phyloP scores from a whole-genome alignment of 2,888 invertebrate species.

The Amphipoea oculea region DNA sequence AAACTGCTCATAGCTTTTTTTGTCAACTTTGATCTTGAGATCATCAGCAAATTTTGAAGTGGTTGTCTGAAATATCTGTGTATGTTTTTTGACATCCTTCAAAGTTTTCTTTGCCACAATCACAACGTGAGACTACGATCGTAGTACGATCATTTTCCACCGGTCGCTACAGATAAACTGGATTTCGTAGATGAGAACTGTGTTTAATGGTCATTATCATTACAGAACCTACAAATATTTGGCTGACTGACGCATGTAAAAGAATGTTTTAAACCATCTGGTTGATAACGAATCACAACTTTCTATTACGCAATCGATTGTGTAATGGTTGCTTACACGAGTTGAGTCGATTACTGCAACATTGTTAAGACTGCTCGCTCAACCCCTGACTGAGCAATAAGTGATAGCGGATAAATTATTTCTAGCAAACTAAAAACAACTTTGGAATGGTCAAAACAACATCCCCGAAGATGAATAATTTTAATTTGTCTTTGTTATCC shows the following conservation, averaged over 20 bases:
- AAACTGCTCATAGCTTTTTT: not conserved
- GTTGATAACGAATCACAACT: constrained; percentile 73
- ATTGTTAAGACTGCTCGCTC: constrained; percentile 67
- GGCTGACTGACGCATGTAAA: constrained; percentile 50
- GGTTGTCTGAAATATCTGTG: not conserved
- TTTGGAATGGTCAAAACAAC: not conserved
- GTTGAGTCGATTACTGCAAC: constrained; percentile 72
- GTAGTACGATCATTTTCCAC: constrained; percentile 2
- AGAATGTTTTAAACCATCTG: constrained; percentile 66
- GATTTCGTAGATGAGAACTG: constrained; percentile 7
- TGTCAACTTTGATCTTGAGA: constrained; percentile 37
- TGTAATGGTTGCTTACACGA: constrained; percentile 76
- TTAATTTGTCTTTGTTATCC: not conserved
- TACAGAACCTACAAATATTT: constrained; percentile 50
- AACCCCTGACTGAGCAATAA: constrained; percentile 57
- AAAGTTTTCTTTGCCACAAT: not conserved
- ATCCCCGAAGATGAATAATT: not conserved
- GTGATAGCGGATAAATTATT: constrained; percentile 37
- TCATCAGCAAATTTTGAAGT: not conserved
- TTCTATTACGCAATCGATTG: constrained; percentile 75
- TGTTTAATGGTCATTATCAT: constrained; percentile 41
- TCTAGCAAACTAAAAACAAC: constrained; percentile 3
- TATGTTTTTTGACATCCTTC: not conserved
- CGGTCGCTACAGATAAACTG: constrained; percentile 1
- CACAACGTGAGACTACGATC: no score